Percentiles rank a stretch among this genome's conserved stretches.
phyloP scores from a whole-genome alignment of 2,888 invertebrate genomes.

The Gymnosoma rotundatum region DNA sequence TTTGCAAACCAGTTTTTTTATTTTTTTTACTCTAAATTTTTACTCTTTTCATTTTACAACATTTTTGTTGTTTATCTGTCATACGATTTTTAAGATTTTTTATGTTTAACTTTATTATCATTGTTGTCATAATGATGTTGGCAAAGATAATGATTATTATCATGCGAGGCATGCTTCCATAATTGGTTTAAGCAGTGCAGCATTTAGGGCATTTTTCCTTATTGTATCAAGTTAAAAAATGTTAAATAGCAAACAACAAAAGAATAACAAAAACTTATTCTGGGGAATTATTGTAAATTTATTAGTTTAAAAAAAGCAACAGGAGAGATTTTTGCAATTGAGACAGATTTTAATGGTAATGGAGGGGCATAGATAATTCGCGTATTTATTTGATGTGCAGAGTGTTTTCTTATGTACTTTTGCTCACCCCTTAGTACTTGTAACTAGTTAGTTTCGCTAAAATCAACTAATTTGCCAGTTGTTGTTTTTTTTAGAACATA shows the following conservation, averaged over 20 bases:
- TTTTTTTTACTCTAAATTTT: conserved; percentile 23
- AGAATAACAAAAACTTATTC: conserved; percentile 23
- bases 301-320: neutral
- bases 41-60: conserved; percentile 10
- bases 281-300: conserved; percentile 33
- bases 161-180: conserved; percentile 48
- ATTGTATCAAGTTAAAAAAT: conserved; percentile 58
- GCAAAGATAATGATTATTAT: conserved; percentile 3
- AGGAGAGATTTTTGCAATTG: too few species aligned
- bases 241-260: conserved; percentile 26
- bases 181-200: conserved; percentile 67
- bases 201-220: conserved; percentile 68
- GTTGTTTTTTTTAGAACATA: too few species aligned
- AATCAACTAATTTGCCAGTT: too few species aligned
- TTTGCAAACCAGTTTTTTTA: conserved; percentile 50
- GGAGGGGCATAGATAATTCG: too few species aligned
- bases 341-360: too few species aligned
- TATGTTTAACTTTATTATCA: conserved; percentile 17
- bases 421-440: too few species aligned
- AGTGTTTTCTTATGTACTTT: too few species aligned
- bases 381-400: too few species aligned
- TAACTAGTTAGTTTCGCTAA: too few species aligned
- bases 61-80: conserved; percentile 27
- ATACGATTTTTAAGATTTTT: conserved; percentile 21
- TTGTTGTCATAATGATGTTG: neutral